A percentile compares a stretch with the other conserved stretches of the same genome.
Evolutionary conservation across 1,140 invertebrate species (phyloP).

Genomic region (Monochamus saltuarius): DNA sequence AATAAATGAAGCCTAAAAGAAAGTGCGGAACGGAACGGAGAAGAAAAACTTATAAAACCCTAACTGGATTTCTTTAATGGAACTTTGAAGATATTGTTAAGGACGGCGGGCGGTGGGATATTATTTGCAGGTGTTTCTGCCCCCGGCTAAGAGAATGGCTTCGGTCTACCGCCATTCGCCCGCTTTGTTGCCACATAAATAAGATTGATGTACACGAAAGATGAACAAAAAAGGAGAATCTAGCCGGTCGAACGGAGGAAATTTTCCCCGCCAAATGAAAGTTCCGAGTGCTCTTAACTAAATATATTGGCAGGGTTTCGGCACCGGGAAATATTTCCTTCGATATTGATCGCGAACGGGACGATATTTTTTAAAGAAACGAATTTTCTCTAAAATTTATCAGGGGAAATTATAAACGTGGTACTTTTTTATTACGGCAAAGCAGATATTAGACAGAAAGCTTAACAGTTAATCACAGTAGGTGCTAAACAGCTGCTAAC

Average conservation of each 20-base stretch:
- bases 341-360: background rate
- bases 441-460: no score
- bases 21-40: slow-evolving; percentile 11
- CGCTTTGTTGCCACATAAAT: slow-evolving; percentile 53
- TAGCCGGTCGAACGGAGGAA: background rate
- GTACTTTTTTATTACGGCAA: no score
- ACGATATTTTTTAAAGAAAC: slow-evolving; percentile 5
- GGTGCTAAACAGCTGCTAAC: no score
- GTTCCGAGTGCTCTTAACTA: background rate
- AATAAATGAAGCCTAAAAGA: slow-evolving; percentile 28
- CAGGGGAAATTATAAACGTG: no score
- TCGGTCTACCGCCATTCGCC: slow-evolving; percentile 39
- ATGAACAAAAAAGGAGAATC: slow-evolving; percentile 30
- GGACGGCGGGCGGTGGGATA: slow-evolving; percentile 26
- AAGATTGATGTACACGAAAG: slow-evolving; percentile 46
- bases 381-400: no score
- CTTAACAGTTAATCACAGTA: no score
- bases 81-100: slow-evolving; percentile 29
- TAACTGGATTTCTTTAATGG: slow-evolving; percentile 33
- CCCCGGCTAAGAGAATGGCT: slow-evolving; percentile 34
- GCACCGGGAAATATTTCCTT: slow-evolving; percentile 2
- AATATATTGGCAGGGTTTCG: background rate
- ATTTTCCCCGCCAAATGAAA: slow-evolving; percentile 1
- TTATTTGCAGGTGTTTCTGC: slow-evolving; percentile 36
- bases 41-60: slow-evolving; percentile 30